Evolutionary conservation across 2,888 invertebrate species (phyloP).

Genomic region (Melanostoma scalare): DNA sequence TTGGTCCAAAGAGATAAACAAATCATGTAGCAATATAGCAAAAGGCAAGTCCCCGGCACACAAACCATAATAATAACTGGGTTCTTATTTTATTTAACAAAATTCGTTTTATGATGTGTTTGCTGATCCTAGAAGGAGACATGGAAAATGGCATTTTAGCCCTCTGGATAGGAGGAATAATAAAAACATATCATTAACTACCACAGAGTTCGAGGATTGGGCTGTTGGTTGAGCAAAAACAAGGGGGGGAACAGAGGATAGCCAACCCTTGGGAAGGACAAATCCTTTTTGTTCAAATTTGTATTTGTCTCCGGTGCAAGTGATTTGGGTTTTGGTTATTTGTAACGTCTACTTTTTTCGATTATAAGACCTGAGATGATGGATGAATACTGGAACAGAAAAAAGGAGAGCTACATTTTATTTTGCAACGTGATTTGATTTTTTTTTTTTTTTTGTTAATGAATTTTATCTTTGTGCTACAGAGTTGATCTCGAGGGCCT

Average conservation of each 20-base stretch:
- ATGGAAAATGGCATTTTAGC: slow-evolving; percentile 7
- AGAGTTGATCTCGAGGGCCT: too few species aligned
- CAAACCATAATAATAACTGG: background rate
- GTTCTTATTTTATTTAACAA: slow-evolving; percentile 8
- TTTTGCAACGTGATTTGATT: too few species aligned
- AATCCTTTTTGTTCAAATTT: slow-evolving; percentile 37
- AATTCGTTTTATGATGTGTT: slow-evolving; percentile 28
- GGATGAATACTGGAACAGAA: too few species aligned
- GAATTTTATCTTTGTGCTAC: too few species aligned
- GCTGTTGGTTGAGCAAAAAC: background rate
- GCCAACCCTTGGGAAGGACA: slow-evolving; percentile 17
- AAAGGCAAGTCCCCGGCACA: background rate
- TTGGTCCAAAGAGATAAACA: slow-evolving; percentile 34
- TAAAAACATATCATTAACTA: slow-evolving; percentile 67
- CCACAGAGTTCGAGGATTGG: slow-evolving; percentile 22
- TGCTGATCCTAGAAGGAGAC: background rate
- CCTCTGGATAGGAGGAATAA: slow-evolving; percentile 42
- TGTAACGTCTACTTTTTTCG: background rate
- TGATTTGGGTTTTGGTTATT: slow-evolving; percentile 60
- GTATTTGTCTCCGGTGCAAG: slow-evolving; percentile 60
- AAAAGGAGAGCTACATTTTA: too few species aligned
- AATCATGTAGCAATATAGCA: background rate
- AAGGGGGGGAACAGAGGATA: background rate
- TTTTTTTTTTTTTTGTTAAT: too few species aligned
- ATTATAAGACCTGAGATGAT: too few species aligned